Percentiles rank a stretch among this genome's conserved stretches.
These are phyloP conservation scores for Cephalopholis sonnerati DNA, from an alignment of 2,113 vertebrate species.

Conservation along the genomic window DNA sequence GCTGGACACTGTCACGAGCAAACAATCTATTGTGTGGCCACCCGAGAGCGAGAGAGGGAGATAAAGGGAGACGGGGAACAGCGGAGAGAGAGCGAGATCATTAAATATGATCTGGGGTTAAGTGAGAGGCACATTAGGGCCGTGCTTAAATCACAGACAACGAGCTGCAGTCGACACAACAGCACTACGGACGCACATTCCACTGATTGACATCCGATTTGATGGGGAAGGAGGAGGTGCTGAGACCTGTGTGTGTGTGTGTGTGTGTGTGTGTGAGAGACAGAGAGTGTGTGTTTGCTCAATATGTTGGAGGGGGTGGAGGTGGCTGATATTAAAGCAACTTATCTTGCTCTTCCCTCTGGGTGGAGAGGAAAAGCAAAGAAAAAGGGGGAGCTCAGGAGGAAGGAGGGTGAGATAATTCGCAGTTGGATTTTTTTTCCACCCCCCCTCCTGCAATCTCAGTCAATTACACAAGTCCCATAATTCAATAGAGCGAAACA, in stretches of 20 bases:
- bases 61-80: slow-evolving; percentile 13
- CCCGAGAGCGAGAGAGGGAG: slow-evolving; percentile 1
- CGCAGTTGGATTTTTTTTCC: slow-evolving; percentile 41
- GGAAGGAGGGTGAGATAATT: slow-evolving; percentile 36
- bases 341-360: slow-evolving; percentile 78
- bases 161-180: slow-evolving; percentile 66
- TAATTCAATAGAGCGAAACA: slow-evolving; percentile 79
- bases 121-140: slow-evolving; percentile 74
- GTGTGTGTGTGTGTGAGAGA: slow-evolving; percentile 10
- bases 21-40: slow-evolving; percentile 65
- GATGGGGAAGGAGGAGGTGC: slow-evolving; percentile 43
- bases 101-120: slow-evolving; percentile 81
- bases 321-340: slow-evolving; percentile 81
- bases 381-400: slow-evolving; percentile 8
- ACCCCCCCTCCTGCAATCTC: slow-evolving; percentile 63
- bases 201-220: slow-evolving; percentile 63
- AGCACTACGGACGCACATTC: slow-evolving; percentile 59
- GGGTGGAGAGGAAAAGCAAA: slow-evolving; percentile 40
- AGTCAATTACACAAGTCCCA: slow-evolving; percentile 78
- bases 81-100: slow-evolving; percentile 58
- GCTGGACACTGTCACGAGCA: slow-evolving; percentile 56
- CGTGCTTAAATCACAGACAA: slow-evolving; percentile 77
- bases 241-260: neutral
- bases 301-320: slow-evolving; percentile 14
- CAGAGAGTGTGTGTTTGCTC: slow-evolving; percentile 40